Base-by-base conservation (phyloP, 2,888 invertebrate species). In the Drepanosiphum platanoidis region DNA sequence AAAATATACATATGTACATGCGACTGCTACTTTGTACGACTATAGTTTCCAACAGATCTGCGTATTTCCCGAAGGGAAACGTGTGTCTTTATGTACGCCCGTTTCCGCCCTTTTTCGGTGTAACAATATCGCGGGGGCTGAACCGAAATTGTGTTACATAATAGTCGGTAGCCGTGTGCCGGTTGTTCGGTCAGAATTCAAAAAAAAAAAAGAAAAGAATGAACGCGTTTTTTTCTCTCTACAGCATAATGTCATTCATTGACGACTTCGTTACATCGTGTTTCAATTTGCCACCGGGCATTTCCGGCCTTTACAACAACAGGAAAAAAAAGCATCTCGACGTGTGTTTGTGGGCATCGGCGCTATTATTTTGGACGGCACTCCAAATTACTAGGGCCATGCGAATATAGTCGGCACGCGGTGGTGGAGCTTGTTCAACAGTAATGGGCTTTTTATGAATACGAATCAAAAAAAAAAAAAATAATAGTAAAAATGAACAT, bases 271-370 rank as follows among this genome's bases (percentile, higher is more conserved):
- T 84, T 68, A 84, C 83, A 52, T 75, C 75, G 83, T 84, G 75
- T 84, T 84, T 83, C 83, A 66, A 75, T 75, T 84, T 84, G 83
- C 83, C 83, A 77, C 83, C 83, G 83, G 83, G 83, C 83, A 75
- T 75, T 84, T 84, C 83, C 83, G 83, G 83, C 83, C 83, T 84
- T 84, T 84, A 84, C 68, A 84, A 83, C 83, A 36, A 52, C 64
- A 46, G 42, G 18, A 30, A 72, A 46, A n/a, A 83, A 66, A 72
- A 66, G 46, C 42, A 46, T 66, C 74, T 58, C 83, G 83, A 68
- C 83, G 83, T 66, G 83, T 75, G 75, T 83, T 83, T 74, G 83
- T 61, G 72, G 82, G 61, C 82, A 82, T 39, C 72, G 18, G 64
- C 18, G 8, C 61, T 72, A 82, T 82, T 82, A 74, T 82, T 82